Evolutionary conservation across 2,888 invertebrate species (phyloP), one percentile per base, ranked within the genome.

Genomic region (Hermaeophaga mercurialis): DNA sequence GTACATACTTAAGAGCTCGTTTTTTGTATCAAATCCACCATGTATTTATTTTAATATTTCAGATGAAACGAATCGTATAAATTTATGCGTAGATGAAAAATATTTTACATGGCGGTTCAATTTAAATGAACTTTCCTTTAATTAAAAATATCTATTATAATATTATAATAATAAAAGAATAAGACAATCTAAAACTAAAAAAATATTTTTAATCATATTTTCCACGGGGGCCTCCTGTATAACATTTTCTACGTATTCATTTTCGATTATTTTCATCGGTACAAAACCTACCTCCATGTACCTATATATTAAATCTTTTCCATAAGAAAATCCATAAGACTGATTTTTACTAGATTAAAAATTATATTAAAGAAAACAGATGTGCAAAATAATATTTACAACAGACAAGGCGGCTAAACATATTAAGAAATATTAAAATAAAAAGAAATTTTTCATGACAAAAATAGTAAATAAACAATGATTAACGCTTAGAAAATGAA

Each of bases 311-410:
- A 34, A 43, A 63, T 65, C 61, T 64, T 64, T 62, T 66, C 69
- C 64, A 61, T 62, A 63, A 66, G 71, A 70, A 72, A 75, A 71
- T 70, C 55, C 68, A 77, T 73, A 78, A 78, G 78, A 78, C 78
- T 78, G 78, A 78, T 78, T 78, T 78, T 78, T 70, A 74, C 75
- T 76, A 77, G 76, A 73, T 71, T 63, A 61, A 62, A 62, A 64
- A 41, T 31, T 56, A 54, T 59, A 56, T 43, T 11, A 48, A 57
- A 50, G 56, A 56, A 58, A 53, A 64, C 56, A 63, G 59, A 62
- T 58, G 38, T 52, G 55, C 50, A 56, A 55, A 34, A 52, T 15
- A 49, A 41, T 31, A 47, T 38, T 14, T 17, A 31, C 18, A 15
- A 45, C 24, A 48, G 43, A 28, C 31, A 28, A 48, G 36, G n/a